Base-by-base conservation (phyloP, 2,797 vertebrate species). In the Emydoidea blandingii region DNA sequence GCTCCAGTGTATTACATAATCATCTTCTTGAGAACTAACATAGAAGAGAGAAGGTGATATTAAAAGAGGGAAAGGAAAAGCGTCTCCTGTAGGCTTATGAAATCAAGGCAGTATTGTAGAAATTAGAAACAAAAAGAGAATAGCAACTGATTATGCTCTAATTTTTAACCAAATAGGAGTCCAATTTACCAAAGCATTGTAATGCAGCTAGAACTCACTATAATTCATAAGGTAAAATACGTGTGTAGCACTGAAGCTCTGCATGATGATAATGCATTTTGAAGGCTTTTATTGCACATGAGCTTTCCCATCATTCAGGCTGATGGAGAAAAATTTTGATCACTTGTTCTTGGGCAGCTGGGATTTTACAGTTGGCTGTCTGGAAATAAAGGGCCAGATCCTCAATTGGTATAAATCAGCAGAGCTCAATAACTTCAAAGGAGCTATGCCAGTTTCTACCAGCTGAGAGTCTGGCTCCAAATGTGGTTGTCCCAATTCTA, bases 101-200 rank as follows among this genome's bases (percentile, higher is more conserved):
- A 98, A 97, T 92, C 79, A 97, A 96, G 83, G 74, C 54, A 91
- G 47, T 86, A 94, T 86, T 97, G 89, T 87, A 95, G 92, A 96
- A 97, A 94, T 91, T 92, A 94, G 65, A 96, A 97, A 93, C 0
- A 19, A 92, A 74, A 82, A 96, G 68, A 91, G 82, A 95, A 95
- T 90, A 94, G 52, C 57, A 79, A 89, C 44, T 96, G 94, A 94
- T 96, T 97, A 91, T 93, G 79, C 79, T 87, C 78, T 92, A 90
- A 76, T 86, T 90, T 47, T 83, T 92, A 83, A 87, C 1, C 2
- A 91, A 87, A 59, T 57, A 94, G 52, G 41, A 93, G 90, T 92
- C 79, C 27, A 96, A 85, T 96, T 97, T 96, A 90, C 81, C 57
- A 94, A 91, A 76, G 83, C 88, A 96, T 92, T 92, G 53, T 94